Percentiles rank a stretch among this genome's conserved stretches.
Conservation (phyloP, 2,113 vertebrate genomes). For the Epinephelus cyanopodus region DNA sequence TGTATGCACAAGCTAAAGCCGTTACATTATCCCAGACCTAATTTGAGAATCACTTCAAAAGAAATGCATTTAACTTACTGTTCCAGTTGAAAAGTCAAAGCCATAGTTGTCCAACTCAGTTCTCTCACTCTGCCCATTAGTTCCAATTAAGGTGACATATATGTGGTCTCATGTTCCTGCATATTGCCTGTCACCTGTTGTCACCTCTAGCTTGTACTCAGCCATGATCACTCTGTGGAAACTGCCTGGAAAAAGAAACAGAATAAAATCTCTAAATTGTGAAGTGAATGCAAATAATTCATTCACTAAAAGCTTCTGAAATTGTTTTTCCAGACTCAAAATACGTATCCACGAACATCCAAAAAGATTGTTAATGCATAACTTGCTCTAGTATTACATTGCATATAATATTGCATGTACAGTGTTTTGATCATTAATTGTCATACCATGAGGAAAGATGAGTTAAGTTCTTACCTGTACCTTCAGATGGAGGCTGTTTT, state of each 20-base stretch:
- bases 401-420: no score
- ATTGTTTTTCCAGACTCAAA: no score
- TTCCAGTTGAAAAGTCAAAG: constrained; percentile 49
- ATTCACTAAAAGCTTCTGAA: no score
- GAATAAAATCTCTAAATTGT: not conserved
- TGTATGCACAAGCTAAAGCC: no score
- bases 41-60: not conserved
- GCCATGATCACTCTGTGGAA: constrained; percentile 43
- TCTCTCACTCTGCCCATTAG: constrained; percentile 65
- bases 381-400: no score
- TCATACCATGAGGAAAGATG: no score
- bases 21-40: no score
- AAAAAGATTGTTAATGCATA: no score
- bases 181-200: constrained; percentile 58
- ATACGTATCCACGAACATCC: no score
- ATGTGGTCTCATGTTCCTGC: constrained; percentile 74
- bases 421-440: no score
- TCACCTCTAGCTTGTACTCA: constrained; percentile 72
- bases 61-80: constrained; percentile 11
- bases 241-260: not conserved
- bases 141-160: constrained; percentile 71
- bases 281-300: not conserved
- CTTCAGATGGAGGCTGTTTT: no score
- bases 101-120: constrained; percentile 64
- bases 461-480: no score